These are phyloP conservation scores for Philopedon plagiatum DNA, from an alignment of 2,888 invertebrate species.

Conservation along the genomic window DNA sequence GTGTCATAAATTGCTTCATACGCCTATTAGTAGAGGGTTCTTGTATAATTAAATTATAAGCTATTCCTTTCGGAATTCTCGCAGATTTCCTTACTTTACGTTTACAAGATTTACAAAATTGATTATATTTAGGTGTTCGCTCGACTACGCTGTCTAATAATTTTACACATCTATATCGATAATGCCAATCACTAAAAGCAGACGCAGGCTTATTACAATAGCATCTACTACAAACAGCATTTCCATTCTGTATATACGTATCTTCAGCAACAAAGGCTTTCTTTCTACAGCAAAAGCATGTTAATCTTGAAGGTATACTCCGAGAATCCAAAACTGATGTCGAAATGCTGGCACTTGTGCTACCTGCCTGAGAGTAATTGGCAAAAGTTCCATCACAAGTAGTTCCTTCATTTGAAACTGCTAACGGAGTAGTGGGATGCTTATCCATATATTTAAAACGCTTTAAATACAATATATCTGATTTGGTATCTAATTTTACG, in stretches of 20 bases:
- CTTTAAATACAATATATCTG: neutral
- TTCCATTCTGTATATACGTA: slow-evolving; percentile 26
- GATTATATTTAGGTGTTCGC: neutral
- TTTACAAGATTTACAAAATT: neutral
- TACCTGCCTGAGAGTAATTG: neutral
- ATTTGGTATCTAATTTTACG: too few relatives aligned
- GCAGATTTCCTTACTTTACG: neutral
- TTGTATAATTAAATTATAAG: neutral
- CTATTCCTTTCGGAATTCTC: neutral
- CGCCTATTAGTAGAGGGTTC: neutral
- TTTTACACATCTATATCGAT: neutral
- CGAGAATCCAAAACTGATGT: slow-evolving; percentile 9
- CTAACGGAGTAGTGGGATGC: neutral
- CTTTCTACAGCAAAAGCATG: slow-evolving; percentile 39
- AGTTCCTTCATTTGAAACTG: neutral
- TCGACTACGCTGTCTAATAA: neutral
- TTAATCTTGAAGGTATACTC: slow-evolving; percentile 5
- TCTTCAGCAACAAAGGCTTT: slow-evolving; percentile 43
- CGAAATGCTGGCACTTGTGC: slow-evolving; percentile 19
- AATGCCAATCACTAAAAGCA: neutral
- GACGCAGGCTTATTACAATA: neutral
- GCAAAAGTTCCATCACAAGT: neutral
- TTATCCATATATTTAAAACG: neutral
- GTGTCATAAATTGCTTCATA: neutral
- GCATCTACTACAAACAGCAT: slow-evolving; percentile 34